Evolutionary conservation across 1,140 invertebrate genomes (phyloP).

Genomic region (Fopius arisanus): DNA sequence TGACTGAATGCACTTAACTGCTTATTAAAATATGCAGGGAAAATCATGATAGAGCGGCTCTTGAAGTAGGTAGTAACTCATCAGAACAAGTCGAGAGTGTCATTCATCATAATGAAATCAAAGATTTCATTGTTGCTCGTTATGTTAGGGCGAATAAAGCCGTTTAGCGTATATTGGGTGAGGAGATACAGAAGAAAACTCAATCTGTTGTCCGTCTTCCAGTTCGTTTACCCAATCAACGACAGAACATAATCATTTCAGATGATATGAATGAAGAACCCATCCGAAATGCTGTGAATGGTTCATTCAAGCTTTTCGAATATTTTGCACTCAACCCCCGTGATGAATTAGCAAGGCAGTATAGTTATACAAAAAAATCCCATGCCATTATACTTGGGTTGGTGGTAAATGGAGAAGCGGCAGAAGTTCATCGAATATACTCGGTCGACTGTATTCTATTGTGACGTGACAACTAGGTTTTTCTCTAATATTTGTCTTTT

Average conservation of each 20-base stretch:
- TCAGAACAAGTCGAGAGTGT: neutral
- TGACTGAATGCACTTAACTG: neutral
- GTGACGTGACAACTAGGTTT: no score
- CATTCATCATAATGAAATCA: constrained; percentile 28
- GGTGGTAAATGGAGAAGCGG: no score
- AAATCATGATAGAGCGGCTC: neutral
- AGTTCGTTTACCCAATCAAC: constrained; percentile 21
- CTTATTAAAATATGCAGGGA: neutral
- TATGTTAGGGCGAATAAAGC: constrained; percentile 19
- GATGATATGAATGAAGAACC: no score
- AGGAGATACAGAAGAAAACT: constrained; percentile 12
- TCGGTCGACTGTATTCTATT: no score
- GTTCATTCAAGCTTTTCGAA: constrained; percentile 8
- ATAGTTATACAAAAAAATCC: constrained; percentile 22
- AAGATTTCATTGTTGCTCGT: constrained; percentile 11
- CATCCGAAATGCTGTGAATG: no score
- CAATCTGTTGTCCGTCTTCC: constrained; percentile 11
- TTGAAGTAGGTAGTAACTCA: constrained; percentile 1
- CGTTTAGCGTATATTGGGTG: constrained; percentile 19
- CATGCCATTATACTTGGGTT: constrained; percentile 20
- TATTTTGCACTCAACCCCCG: constrained; percentile 13
- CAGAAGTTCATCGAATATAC: no score
- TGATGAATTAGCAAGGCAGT: constrained; percentile 20
- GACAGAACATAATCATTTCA: neutral
- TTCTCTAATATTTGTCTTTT: no score